These are phyloP conservation scores for Hyperopisus bebe DNA, from an alignment of 2,113 vertebrate genomes.

Conservation along the genomic window DNA sequence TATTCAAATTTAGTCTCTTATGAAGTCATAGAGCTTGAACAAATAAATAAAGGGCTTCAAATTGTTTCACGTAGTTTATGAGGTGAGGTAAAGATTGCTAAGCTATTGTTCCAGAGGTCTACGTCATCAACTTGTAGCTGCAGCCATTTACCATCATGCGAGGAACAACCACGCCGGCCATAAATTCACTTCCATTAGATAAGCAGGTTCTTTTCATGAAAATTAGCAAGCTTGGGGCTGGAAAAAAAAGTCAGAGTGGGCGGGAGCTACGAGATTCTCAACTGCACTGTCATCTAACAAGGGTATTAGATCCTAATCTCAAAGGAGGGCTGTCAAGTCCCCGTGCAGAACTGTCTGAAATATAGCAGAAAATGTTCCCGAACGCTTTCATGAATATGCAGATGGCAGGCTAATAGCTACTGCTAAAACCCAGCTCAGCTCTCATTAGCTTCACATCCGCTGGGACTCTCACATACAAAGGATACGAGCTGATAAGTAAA, in stretches of 20 bases:
- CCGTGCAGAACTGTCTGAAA: constrained; percentile 51
- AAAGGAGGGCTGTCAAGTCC: constrained; percentile 57
- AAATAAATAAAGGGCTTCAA: background rate
- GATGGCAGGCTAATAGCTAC: constrained; percentile 48
- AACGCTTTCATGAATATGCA: constrained; percentile 63
- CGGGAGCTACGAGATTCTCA: constrained; percentile 9
- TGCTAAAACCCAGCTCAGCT: constrained; percentile 47
- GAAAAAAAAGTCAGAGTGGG: background rate
- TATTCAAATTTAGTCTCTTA: background rate
- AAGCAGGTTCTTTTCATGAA: constrained; percentile 6
- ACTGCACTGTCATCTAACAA: constrained; percentile 45
- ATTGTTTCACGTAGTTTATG: constrained; percentile 43
- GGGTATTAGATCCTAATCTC: constrained; percentile 55
- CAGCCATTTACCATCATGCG: constrained; percentile 24
- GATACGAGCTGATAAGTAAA: constrained; percentile 41
- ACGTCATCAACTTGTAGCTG: constrained; percentile 54
- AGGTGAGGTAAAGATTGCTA: constrained; percentile 43
- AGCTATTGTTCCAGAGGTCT: constrained; percentile 40
- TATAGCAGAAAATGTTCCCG: constrained; percentile 58
- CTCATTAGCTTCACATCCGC: constrained; percentile 48
- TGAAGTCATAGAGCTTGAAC: background rate
- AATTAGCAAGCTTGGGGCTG: constrained; percentile 3
- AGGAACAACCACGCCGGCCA: background rate
- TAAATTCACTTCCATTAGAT: background rate
- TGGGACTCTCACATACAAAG: constrained; percentile 47